Evolutionary conservation across 1,140 invertebrate species (phyloP).

Genomic region (Diorhabda elongata): DNA sequence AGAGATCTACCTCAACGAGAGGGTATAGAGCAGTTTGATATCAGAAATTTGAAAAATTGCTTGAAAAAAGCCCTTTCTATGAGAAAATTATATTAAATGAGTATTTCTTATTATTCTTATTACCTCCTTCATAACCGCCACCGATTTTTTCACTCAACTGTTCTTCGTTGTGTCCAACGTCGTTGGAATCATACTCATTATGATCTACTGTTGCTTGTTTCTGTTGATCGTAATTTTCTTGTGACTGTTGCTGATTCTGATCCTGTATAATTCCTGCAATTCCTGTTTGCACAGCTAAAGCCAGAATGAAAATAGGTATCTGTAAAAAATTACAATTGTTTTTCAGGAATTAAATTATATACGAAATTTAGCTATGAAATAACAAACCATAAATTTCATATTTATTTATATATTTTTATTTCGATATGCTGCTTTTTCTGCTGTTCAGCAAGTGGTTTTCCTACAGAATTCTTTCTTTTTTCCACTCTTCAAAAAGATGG

Average conservation of each 20-base stretch:
- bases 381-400: too few species aligned
- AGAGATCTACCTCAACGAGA: too few species aligned
- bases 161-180: not conserved
- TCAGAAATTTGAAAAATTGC: too few species aligned
- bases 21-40: too few species aligned
- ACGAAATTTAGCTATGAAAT: not conserved
- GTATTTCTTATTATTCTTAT: not conserved
- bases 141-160: not conserved
- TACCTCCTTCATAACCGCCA: not conserved
- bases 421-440: too few species aligned
- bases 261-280: constrained; percentile 26
- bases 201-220: not conserved
- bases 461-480: too few species aligned
- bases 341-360: not conserved
- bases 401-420: too few species aligned
- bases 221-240: not conserved
- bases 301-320: constrained; percentile 27
- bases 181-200: not conserved
- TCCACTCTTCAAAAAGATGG: too few species aligned
- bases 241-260: not conserved
- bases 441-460: too few species aligned
- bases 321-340: constrained; percentile 17
- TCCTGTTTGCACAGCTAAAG: constrained; percentile 28
- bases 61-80: too few species aligned
- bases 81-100: too few species aligned